Evolutionary conservation across 92 coral and sea anemone species (phyloP).

Genomic region (Phymanthus crucifer): DNA sequence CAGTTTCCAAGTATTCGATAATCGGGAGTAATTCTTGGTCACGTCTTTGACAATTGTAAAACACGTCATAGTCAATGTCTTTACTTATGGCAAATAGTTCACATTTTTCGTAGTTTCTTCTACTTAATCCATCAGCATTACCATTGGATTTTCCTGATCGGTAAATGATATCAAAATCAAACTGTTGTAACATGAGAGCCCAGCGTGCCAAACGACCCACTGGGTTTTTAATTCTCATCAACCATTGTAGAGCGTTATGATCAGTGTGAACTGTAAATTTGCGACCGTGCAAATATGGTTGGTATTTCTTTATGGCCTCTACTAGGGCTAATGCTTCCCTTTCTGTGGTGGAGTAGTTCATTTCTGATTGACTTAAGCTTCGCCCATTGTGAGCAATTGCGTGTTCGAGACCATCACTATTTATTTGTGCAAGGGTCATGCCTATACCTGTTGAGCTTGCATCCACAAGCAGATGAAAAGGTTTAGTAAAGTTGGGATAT

Average conservation of each 20-base stretch:
- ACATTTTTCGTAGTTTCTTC: constrained; percentile 32
- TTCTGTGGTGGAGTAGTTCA: constrained; percentile 34
- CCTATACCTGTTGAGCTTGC: constrained; percentile 15
- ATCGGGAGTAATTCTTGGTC: constrained; percentile 6
- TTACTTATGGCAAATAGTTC: constrained; percentile 6
- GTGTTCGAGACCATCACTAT: constrained; percentile 25
- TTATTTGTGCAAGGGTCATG: constrained; percentile 32
- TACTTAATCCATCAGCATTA: constrained; percentile 33
- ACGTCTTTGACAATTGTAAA: constrained; percentile 34
- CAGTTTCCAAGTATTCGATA: no score
- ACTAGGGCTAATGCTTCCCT: constrained; percentile 40
- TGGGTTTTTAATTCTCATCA: constrained; percentile 21
- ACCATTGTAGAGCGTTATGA: constrained; percentile 39
- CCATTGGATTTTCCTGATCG: constrained; percentile 37
- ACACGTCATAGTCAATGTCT: background rate
- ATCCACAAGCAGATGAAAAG: constrained; percentile 8
- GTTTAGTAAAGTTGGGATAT: constrained; percentile 20
- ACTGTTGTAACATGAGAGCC: constrained; percentile 33
- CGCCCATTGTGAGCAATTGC: constrained; percentile 45
- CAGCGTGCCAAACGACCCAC: constrained; percentile 43
- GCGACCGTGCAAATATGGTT: constrained; percentile 32
- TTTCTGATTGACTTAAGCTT: constrained; percentile 23
- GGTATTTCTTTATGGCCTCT: constrained; percentile 14
- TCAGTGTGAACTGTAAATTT: constrained; percentile 37
- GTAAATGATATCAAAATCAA: constrained; percentile 38